Evolutionary conservation across 2,113 vertebrate genomes (phyloP).

Genomic region (Dissostichus mawsoni): DNA sequence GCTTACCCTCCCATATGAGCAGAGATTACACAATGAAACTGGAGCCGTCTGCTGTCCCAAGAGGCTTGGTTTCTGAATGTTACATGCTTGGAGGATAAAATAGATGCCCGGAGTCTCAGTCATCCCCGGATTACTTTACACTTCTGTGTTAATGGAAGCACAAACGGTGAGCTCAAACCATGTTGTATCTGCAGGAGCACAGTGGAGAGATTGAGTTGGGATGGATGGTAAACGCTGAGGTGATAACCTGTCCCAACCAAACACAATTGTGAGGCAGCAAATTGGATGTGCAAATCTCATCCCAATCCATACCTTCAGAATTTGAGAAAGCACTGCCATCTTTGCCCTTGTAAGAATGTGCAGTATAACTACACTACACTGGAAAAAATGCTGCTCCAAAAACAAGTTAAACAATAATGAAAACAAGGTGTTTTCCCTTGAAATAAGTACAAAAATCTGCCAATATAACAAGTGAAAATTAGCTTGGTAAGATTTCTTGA

Average conservation of each 20-base stretch:
- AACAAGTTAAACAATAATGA: too few relatives aligned
- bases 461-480: too few relatives aligned
- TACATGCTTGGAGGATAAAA: slow-evolving; percentile 61
- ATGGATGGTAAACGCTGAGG: slow-evolving; percentile 16
- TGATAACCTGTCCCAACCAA: slow-evolving; percentile 29
- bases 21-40: slow-evolving; percentile 65
- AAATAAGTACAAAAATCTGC: too few relatives aligned
- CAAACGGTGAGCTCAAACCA: slow-evolving; percentile 54
- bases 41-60: slow-evolving; percentile 56
- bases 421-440: too few relatives aligned
- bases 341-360: slow-evolving; percentile 1
- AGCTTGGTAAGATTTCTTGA: too few relatives aligned
- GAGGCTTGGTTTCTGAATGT: slow-evolving; percentile 56
- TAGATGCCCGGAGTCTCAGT: slow-evolving; percentile 55
- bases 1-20: slow-evolving; percentile 58
- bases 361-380: not conserved
- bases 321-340: slow-evolving; percentile 24
- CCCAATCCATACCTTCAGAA: slow-evolving; percentile 3
- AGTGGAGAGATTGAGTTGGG: slow-evolving; percentile 43
- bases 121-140: slow-evolving; percentile 45
- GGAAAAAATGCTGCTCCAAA: too few relatives aligned
- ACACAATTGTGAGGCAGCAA: slow-evolving; percentile 12
- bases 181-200: slow-evolving; percentile 37
- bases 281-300: slow-evolving; percentile 28
- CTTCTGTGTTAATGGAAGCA: slow-evolving; percentile 62